phyloP scores from a whole-genome alignment of 2,888 invertebrate genomes.

The Antheraea yamamai region DNA sequence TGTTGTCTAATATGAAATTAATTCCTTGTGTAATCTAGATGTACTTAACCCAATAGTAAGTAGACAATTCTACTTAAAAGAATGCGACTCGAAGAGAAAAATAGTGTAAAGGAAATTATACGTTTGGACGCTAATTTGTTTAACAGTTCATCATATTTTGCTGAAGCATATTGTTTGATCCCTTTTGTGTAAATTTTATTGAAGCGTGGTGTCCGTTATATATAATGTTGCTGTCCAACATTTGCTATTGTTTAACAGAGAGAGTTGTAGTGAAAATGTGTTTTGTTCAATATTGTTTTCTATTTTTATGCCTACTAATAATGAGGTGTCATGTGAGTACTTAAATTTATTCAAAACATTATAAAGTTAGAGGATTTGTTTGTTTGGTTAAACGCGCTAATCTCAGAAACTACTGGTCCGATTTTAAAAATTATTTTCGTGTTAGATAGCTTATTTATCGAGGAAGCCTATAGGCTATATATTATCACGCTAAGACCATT shows the following conservation, averaged over 20 bases:
- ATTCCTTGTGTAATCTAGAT: too few relatives aligned
- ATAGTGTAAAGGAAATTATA: neutral
- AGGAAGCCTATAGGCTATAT: too few relatives aligned
- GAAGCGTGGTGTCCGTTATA: slow-evolving; percentile 56
- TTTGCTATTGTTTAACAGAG: slow-evolving; percentile 40
- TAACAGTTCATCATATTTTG: slow-evolving; percentile 18
- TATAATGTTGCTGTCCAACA: slow-evolving; percentile 35
- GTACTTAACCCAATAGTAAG: too few relatives aligned
- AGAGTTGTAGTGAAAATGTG: slow-evolving; percentile 49
- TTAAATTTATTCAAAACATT: slow-evolving; percentile 6
- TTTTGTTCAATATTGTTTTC: slow-evolving; percentile 41
- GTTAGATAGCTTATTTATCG: too few relatives aligned
- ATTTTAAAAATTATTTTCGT: too few relatives aligned
- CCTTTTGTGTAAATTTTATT: slow-evolving; percentile 25
- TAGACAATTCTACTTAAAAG: too few relatives aligned
- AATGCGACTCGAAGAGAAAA: too few relatives aligned
- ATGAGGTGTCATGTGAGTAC: slow-evolving; percentile 55
- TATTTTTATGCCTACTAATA: slow-evolving; percentile 47
- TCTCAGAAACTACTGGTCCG: neutral
- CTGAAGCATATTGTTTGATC: slow-evolving; percentile 14
- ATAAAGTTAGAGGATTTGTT: too few relatives aligned
- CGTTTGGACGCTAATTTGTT: neutral
- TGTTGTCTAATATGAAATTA: too few relatives aligned
- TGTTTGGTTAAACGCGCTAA: neutral
- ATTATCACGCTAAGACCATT: too few relatives aligned